Percentiles rank a stretch among this genome's conserved stretches.
Conservation (phyloP, 1,140 invertebrate species). For the Brachionus asplanchnoidis region DNA sequence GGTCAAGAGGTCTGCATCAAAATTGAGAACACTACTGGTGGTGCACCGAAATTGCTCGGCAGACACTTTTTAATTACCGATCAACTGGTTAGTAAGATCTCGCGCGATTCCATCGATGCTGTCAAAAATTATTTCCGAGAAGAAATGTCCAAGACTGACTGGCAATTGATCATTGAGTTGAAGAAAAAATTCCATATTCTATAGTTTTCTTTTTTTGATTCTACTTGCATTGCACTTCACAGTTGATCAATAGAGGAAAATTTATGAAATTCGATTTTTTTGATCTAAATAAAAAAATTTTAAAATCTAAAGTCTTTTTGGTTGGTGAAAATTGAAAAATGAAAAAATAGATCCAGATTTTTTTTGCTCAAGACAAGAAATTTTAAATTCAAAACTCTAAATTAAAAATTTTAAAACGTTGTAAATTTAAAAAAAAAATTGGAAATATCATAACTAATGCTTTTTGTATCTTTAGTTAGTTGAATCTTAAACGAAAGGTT, state of each 20-base stretch:
- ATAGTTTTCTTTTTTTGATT: background rate
- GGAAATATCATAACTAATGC: too few species aligned
- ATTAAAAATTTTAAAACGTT: too few species aligned
- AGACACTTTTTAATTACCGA: constrained; percentile 95
- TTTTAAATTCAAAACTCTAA: too few species aligned
- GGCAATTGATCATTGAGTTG: constrained; percentile 94
- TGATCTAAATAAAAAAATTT: background rate
- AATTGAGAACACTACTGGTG: constrained; percentile 89
- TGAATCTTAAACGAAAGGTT: too few species aligned
- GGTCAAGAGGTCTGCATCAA: constrained; percentile 98
- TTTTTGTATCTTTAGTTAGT: too few species aligned
- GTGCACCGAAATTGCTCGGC: constrained; percentile 95
- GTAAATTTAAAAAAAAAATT: too few species aligned
- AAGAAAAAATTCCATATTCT: constrained; percentile 93
- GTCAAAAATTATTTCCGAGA: constrained; percentile 98
- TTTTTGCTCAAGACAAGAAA: too few species aligned
- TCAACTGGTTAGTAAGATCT: constrained; percentile 90
- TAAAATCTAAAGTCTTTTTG: background rate
- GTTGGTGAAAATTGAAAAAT: too few species aligned
- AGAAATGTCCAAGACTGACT: constrained; percentile 89
- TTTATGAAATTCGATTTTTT: constrained; percentile 5
- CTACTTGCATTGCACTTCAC: background rate
- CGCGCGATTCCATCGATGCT: constrained; percentile 91
- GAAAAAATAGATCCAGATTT: too few species aligned
- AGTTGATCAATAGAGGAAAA: background rate